Conservation (phyloP, 2,113 vertebrate genomes). For the Illadopsis cleaveri region DNA sequence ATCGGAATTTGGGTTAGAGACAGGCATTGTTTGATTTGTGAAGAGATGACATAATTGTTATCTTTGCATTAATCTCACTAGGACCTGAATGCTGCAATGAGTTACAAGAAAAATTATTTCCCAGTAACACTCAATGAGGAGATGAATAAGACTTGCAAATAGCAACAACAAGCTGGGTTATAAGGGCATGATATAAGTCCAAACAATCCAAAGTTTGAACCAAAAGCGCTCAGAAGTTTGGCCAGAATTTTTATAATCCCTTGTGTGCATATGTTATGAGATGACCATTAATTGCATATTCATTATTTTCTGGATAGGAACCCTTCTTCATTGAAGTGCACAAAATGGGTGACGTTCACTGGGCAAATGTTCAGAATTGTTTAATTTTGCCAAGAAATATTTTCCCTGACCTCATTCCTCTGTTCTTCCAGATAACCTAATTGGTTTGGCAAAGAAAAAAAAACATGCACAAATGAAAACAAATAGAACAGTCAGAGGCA, state of each 20-base stretch:
- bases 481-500: background rate
- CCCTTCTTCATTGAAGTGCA: background rate
- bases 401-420: background rate
- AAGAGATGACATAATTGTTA: background rate
- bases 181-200: background rate
- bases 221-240: background rate
- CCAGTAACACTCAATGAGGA: background rate
- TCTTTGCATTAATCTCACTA: background rate
- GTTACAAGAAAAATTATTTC: background rate
- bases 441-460: background rate
- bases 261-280: background rate
- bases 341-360: background rate
- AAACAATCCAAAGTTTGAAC: background rate
- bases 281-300: background rate
- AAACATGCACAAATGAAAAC: background rate
- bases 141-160: background rate
- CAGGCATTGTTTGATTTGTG: background rate
- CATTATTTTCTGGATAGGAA: background rate
- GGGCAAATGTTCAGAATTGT: background rate
- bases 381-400: background rate
- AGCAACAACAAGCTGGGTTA: background rate
- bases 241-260: background rate
- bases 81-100: background rate
- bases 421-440: background rate
- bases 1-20: background rate